Base-by-base conservation (phyloP, 2,113 vertebrate genomes). In the zebrafish (Danio rerio) region DNA sequence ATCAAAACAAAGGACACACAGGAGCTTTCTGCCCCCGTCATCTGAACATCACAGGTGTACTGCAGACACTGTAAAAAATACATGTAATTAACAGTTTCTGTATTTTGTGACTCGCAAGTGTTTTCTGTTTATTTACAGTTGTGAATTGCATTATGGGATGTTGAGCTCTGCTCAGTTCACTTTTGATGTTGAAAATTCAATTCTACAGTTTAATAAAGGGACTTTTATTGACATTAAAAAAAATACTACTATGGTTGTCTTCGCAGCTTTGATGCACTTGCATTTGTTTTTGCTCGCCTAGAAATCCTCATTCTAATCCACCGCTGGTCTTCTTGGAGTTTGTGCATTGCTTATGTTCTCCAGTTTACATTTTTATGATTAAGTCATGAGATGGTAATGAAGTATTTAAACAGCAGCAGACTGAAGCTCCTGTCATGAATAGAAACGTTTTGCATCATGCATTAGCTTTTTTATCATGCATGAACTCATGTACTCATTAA, bases 311-410 rank as follows among this genome's bases (percentile, higher is more conserved):
- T 61, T 56, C 56, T 18, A 61, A 21, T 49, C 42, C 47, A 47
- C 59, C 20, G 16, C 43, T 61, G 10, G n/a, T 59, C 53, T 45
- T 21, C 52, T 55, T 12, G 6, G 47, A 47, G 15, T 63, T 65
- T 31, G 40, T 12, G 12, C 43, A 62, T 21, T 78, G 42, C 50
- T 21, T 85, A 68, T 16, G 70, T 20, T 18, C 45, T 53, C n/a
- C 4, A 20, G 5, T 45, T 84, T 45, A 53, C 11, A 18, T 71
- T n/a, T 77, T 18, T 15, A 70, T 77, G 18, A 62, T 50, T 65
- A 55, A 81, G 59, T 70, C 56, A 76, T 76, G 71, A 62, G 13
- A n/a, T 20, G 76, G 43, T 63, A 74, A 71, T 62, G 6, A 81
- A 81, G 53, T 71, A 77, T 81, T 84, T 16, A 70, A 63, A 15